phyloP scores from a whole-genome alignment of 2,113 vertebrate genomes.

The Hypanus sabinus region DNA sequence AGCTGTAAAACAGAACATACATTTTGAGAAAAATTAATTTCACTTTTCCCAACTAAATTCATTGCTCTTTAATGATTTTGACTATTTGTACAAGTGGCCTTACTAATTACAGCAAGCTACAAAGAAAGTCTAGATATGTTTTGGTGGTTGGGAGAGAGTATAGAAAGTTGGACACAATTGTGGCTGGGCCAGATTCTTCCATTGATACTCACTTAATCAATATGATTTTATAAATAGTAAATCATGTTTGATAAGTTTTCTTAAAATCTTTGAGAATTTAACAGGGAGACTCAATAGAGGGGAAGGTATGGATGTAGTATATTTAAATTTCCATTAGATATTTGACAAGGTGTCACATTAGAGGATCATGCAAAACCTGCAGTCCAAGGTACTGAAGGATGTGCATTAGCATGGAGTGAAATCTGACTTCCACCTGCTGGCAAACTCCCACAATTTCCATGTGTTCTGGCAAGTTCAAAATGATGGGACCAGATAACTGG shows the following conservation, averaged over 20 bases:
- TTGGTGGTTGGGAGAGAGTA: background rate
- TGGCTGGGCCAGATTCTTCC: background rate
- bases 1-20: slow-evolving; percentile 55
- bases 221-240: too few relatives aligned
- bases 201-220: background rate
- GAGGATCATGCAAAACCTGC: too few relatives aligned
- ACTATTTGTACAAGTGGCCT: background rate
- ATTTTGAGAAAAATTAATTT: slow-evolving; percentile 5
- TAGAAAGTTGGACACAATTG: background rate
- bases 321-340: too few relatives aligned
- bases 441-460: too few relatives aligned
- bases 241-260: too few relatives aligned
- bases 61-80: background rate
- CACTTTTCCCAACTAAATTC: background rate
- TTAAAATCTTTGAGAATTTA: too few relatives aligned
- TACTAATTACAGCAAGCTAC: background rate
- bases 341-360: too few relatives aligned
- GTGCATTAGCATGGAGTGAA: too few relatives aligned
- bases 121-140: background rate
- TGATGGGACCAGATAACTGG: background rate
- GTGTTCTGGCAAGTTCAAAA: background rate
- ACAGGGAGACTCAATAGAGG: too few relatives aligned
- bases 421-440: too few relatives aligned
- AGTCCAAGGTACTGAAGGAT: too few relatives aligned
- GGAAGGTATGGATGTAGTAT: too few relatives aligned